Evolutionary conservation across 1,140 invertebrate species (phyloP).

Genomic region (Dermatophagoides farinae): DNA sequence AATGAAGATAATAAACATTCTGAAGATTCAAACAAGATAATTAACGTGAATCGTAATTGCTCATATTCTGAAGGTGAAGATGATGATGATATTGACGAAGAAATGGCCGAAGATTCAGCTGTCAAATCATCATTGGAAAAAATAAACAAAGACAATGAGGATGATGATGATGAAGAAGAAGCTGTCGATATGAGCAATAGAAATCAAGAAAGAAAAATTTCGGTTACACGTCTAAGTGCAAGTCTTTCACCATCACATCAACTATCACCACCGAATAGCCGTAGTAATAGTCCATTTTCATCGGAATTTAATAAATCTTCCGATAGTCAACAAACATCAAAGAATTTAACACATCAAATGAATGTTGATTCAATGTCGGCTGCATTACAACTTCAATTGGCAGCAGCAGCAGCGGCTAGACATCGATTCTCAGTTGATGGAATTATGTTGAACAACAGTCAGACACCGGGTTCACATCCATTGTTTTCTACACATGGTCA

Average conservation of each 20-base stretch:
- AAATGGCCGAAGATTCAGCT: conserved; percentile 3
- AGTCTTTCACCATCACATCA: neutral
- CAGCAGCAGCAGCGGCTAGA: neutral
- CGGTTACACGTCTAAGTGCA: neutral
- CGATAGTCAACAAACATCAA: neutral
- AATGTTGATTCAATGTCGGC: neutral
- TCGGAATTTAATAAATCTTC: neutral
- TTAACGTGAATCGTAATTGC: neutral
- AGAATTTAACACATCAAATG: neutral
- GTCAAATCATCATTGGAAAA: neutral
- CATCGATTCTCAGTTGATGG: conserved; percentile 5
- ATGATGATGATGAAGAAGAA: conserved; percentile 2
- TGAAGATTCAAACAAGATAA: neutral
- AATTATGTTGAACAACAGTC: neutral
- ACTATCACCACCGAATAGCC: neutral
- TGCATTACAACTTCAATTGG: conserved; percentile 4
- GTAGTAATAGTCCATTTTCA: conserved; percentile 1
- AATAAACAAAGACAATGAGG: neutral
- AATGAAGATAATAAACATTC: neutral
- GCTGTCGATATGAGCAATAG: conserved; percentile 2
- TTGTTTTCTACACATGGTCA: neutral
- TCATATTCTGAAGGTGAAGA: conserved; percentile 9
- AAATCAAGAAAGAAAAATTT: neutral
- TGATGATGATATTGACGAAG: conserved; percentile 4
- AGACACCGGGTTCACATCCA: neutral